These are phyloP conservation scores for Oppia nitens DNA, from an alignment of 1,140 invertebrate genomes.

Conservation along the genomic window DNA sequence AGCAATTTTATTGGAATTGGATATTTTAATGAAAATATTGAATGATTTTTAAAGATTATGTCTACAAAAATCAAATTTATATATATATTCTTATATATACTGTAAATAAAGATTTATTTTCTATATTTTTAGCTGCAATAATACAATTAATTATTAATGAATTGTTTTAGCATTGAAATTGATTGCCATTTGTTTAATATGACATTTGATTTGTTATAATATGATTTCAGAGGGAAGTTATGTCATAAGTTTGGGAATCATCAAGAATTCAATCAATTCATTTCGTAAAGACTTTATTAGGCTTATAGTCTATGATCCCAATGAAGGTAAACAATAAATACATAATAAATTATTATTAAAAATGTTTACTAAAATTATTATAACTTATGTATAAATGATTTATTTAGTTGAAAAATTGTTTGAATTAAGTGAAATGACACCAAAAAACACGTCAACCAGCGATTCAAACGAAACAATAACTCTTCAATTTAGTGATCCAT, in stretches of 20 bases:
- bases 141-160: too few relatives aligned
- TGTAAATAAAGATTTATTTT: too few relatives aligned
- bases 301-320: conserved; percentile 6
- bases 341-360: neutral
- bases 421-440: neutral
- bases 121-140: too few relatives aligned
- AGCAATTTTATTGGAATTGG: too few relatives aligned
- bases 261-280: conserved; percentile 5
- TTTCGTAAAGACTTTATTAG: neutral
- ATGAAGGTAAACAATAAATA: neutral
- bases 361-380: conserved; percentile 3
- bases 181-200: neutral
- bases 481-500: neutral
- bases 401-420: neutral
- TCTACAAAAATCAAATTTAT: too few relatives aligned
- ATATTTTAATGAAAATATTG: too few relatives aligned
- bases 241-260: conserved; percentile 6
- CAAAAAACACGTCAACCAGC: neutral
- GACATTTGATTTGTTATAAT: too few relatives aligned
- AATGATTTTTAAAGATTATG: too few relatives aligned
- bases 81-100: too few relatives aligned
- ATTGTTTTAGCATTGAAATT: neutral
- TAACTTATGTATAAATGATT: too few relatives aligned
- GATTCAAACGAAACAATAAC: conserved; percentile 4
- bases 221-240: conserved; percentile 9